phyloP scores from a whole-genome alignment of 2,888 invertebrate genomes.

The Elaeidobius kamerunicus region DNA sequence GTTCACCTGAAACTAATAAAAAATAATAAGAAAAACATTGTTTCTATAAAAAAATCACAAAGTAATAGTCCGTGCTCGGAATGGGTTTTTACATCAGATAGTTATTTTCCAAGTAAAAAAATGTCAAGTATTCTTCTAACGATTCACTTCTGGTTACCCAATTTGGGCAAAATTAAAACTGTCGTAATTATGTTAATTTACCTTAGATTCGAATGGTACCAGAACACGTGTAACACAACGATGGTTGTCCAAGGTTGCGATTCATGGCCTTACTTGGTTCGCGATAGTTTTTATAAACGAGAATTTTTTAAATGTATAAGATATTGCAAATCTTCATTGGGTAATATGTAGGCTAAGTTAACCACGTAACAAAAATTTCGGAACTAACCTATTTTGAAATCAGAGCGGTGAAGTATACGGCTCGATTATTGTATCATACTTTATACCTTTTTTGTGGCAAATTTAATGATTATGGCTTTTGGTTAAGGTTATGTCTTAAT shows the following conservation, averaged over 20 bases:
- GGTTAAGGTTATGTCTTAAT: too few species aligned
- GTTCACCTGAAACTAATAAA: conserved; percentile 52
- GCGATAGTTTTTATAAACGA: conserved; percentile 8
- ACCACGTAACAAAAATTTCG: background rate
- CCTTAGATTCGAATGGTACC: background rate
- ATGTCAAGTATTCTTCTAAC: too few species aligned
- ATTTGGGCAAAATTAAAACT: background rate
- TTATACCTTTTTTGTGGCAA: too few species aligned
- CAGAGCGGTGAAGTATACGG: too few species aligned
- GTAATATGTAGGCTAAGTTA: background rate
- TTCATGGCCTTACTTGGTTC: conserved; percentile 8
- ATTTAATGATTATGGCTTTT: too few species aligned
- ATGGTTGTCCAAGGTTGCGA: conserved; percentile 6
- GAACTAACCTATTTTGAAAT: background rate
- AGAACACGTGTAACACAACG: background rate
- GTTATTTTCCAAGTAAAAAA: too few species aligned
- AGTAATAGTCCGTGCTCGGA: too few species aligned
- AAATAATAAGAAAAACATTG: background rate
- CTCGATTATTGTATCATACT: too few species aligned
- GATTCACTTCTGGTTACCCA: background rate
- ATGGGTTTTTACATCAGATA: too few species aligned
- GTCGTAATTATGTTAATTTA: background rate
- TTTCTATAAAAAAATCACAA: too few species aligned
- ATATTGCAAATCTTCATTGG: background rate
- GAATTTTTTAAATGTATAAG: background rate